Conservation (phyloP, 1,140 invertebrate genomes). For the Ganaspis sp. region DNA sequence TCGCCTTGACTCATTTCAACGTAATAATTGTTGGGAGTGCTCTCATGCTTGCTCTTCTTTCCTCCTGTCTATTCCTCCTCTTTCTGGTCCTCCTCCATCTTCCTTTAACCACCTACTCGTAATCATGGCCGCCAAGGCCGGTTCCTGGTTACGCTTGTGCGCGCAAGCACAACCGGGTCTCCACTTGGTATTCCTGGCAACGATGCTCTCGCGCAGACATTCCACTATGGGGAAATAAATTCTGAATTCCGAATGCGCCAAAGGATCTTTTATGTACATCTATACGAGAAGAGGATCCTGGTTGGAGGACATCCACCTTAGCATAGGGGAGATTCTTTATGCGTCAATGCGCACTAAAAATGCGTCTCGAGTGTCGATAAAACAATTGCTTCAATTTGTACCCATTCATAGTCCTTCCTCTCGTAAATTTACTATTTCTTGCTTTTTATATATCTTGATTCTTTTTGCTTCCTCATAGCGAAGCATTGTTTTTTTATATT, state of each 20-base stretch:
- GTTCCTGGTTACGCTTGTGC: constrained; percentile 32
- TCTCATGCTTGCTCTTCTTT: constrained; percentile 4
- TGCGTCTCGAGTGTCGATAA: not conserved
- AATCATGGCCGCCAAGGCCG: constrained; percentile 27
- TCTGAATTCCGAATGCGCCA: constrained; percentile 52
- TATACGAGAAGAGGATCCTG: not conserved
- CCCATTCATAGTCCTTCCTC: too few relatives aligned
- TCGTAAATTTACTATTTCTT: too few relatives aligned
- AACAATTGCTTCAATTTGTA: not conserved
- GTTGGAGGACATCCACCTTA: not conserved
- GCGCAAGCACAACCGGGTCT: constrained; percentile 16
- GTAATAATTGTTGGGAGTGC: not conserved
- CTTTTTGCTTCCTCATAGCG: too few relatives aligned
- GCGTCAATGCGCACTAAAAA: not conserved
- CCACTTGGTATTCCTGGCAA: constrained; percentile 54
- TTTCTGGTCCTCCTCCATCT: constrained; percentile 19
- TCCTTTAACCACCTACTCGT: constrained; percentile 33
- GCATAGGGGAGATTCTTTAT: not conserved
- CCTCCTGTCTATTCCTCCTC: not conserved
- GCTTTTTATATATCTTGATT: too few relatives aligned
- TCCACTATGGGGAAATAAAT: constrained; percentile 55
- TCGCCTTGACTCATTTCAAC: constrained; percentile 3
- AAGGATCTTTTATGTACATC: not conserved
- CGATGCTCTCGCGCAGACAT: constrained; percentile 57
- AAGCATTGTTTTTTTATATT: too few relatives aligned